phyloP scores from a whole-genome alignment of 2,888 invertebrate species.

The Hartigia nigra region DNA sequence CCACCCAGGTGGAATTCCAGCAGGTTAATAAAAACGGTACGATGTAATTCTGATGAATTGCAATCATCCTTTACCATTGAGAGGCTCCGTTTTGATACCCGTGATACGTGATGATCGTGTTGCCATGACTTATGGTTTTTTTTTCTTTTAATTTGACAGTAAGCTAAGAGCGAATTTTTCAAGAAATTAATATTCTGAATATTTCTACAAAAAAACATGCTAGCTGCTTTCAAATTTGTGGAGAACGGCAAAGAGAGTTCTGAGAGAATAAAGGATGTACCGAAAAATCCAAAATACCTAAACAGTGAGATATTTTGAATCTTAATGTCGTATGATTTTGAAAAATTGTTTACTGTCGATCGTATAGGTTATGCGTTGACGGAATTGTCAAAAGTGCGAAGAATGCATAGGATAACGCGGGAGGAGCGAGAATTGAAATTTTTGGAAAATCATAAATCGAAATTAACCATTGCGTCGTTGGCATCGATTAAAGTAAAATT shows the following conservation, averaged over 20 bases:
- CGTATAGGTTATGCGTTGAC: slow-evolving; percentile 6
- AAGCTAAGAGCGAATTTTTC: neutral
- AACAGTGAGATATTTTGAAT: neutral
- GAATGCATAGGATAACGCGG: neutral
- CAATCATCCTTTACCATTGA: neutral
- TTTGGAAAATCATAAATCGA: neutral
- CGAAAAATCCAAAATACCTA: neutral
- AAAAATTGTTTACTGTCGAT: neutral
- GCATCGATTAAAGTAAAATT: neutral
- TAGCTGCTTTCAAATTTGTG: neutral
- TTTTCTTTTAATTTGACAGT: neutral
- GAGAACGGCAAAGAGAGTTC: neutral
- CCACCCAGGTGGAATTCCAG: neutral
- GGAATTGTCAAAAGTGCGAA: slow-evolving; percentile 4
- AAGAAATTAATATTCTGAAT: neutral
- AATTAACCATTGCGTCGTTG: neutral
- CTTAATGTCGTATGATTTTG: neutral
- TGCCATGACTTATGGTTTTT: neutral
- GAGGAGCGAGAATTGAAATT: neutral
- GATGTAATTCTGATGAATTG: slow-evolving; percentile 11
- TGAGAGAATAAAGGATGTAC: neutral
- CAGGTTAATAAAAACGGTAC: slow-evolving; percentile 6
- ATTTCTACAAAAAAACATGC: neutral
- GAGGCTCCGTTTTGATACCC: neutral
- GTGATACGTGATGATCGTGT: neutral